These are phyloP conservation scores for Poeciliopsis presidionis DNA, from an alignment of 2,797 vertebrate species.

Conservation along the genomic window DNA sequence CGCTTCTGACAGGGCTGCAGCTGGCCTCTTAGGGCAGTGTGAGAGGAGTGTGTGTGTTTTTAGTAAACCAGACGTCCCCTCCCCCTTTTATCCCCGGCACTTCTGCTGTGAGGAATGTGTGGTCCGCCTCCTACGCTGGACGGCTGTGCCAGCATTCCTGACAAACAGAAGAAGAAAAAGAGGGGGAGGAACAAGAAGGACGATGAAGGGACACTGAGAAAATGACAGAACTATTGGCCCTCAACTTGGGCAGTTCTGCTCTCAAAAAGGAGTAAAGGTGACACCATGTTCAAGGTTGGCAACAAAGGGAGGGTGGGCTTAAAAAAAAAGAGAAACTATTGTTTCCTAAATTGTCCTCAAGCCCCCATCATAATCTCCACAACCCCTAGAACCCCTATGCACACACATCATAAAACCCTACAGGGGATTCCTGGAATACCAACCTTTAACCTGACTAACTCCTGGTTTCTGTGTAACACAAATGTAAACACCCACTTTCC, in stretches of 20 bases:
- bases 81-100: slow-evolving; percentile 70
- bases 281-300: slow-evolving; percentile 52
- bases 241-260: slow-evolving; percentile 46
- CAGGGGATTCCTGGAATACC: slow-evolving; percentile 69
- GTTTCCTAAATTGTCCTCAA: slow-evolving; percentile 70
- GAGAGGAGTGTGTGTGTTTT: slow-evolving; percentile 49
- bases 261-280: slow-evolving; percentile 40
- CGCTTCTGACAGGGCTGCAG: slow-evolving; percentile 68
- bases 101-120: slow-evolving; percentile 85
- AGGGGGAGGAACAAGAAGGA: slow-evolving; percentile 28
- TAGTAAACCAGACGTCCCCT: slow-evolving; percentile 70
- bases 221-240: slow-evolving; percentile 38
- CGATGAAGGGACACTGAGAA: slow-evolving; percentile 39
- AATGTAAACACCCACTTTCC: slow-evolving; percentile 25
- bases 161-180: slow-evolving; percentile 63
- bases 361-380: slow-evolving; percentile 64
- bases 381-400: slow-evolving; percentile 34
- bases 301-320: slow-evolving; percentile 40
- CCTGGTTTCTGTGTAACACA: slow-evolving; percentile 41
- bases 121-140: slow-evolving; percentile 79
- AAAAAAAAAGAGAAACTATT: slow-evolving; percentile 52
- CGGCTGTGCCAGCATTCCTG: slow-evolving; percentile 85
- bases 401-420: slow-evolving; percentile 51
- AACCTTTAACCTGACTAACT: slow-evolving; percentile 53
- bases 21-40: slow-evolving; percentile 65